phyloP scores from a whole-genome alignment of 2,797 vertebrate genomes.

The Eulemur mongoz region DNA sequence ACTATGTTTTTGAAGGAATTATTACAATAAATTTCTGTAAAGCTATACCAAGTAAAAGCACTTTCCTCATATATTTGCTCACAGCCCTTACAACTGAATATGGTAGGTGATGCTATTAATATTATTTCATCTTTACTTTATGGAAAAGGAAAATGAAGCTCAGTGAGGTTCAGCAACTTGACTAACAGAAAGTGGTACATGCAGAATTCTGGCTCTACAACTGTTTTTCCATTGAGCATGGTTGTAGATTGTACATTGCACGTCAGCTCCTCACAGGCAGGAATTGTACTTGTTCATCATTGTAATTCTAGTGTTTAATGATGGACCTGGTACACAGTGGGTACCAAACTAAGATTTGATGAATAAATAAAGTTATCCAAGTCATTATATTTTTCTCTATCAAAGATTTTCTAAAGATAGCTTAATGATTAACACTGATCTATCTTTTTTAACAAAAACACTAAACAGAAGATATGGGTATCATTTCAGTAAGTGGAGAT shows the following conservation, averaged over 20 bases:
- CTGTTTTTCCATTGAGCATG: not conserved
- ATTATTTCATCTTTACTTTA: constrained; percentile 32
- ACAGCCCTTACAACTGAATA: not conserved
- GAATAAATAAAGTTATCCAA: not conserved
- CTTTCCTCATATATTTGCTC: not conserved
- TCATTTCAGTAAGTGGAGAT: not conserved
- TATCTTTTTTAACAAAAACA: not conserved
- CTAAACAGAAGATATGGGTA: not conserved
- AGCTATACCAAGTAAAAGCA: not conserved
- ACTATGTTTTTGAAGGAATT: not conserved
- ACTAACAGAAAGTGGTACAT: not conserved
- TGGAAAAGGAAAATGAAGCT: not conserved
- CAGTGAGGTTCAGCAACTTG: not conserved
- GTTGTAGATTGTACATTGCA: not conserved
- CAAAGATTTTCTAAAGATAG: not conserved
- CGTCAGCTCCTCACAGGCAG: not conserved
- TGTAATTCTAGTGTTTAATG: not conserved
- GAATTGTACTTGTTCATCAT: not conserved
- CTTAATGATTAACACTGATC: not conserved
- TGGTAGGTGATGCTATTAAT: not conserved
- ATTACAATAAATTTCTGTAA: not conserved
- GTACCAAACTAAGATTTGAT: not conserved
- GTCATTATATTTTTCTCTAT: not conserved
- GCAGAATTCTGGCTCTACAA: not conserved
- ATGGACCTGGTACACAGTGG: not conserved